A percentile compares a stretch with the other conserved stretches of the same genome.
Evolutionary conservation across 2,113 vertebrate species (phyloP).

Genomic region (Misgurnus anguillicaudatus): DNA sequence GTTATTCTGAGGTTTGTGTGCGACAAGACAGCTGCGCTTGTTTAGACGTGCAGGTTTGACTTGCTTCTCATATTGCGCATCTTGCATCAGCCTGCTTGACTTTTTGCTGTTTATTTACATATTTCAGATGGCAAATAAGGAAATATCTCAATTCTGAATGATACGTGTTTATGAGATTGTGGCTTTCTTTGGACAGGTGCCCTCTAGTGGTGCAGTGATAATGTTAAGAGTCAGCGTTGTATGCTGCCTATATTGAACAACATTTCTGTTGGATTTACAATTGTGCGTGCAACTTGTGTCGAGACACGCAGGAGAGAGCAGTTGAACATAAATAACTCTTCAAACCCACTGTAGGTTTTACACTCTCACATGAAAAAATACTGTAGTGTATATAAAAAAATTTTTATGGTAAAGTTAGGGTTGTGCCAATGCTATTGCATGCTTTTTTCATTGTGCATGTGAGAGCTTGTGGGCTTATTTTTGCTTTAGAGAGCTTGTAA

Average conservation of each 20-base stretch:
- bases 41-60: neutral
- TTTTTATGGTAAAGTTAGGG: too few relatives aligned
- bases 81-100: slow-evolving; percentile 17
- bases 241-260: neutral
- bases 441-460: too few relatives aligned
- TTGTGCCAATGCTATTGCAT: too few relatives aligned
- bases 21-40: neutral
- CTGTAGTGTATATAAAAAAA: too few relatives aligned
- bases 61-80: neutral
- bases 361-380: too few relatives aligned
- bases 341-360: too few relatives aligned
- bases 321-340: too few relatives aligned
- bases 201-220: neutral
- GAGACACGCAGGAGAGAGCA: too few relatives aligned
- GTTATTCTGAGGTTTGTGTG: neutral
- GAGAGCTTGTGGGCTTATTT: too few relatives aligned
- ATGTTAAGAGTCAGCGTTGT: neutral
- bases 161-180: neutral
- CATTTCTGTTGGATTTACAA: too few relatives aligned
- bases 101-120: slow-evolving; percentile 14
- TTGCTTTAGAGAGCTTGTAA: too few relatives aligned
- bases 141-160: neutral
- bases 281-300: too few relatives aligned
- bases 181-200: neutral
- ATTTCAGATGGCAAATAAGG: neutral